Evolutionary conservation across 2,113 vertebrate species (phyloP).

Genomic region (Speoplatyrhinus poulsoni): DNA sequence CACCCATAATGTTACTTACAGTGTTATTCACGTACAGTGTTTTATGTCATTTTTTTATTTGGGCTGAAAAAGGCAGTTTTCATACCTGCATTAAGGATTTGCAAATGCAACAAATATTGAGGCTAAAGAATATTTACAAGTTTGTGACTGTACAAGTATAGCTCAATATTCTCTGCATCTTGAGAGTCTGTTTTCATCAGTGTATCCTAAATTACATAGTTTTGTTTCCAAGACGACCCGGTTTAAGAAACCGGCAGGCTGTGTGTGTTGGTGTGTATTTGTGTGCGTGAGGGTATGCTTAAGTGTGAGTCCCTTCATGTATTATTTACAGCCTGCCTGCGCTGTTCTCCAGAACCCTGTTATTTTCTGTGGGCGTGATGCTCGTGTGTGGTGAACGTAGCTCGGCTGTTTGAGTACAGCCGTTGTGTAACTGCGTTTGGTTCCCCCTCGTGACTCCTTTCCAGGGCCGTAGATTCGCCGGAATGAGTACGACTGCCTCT

Average conservation of each 20-base stretch:
- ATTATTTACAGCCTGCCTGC: constrained; percentile 59
- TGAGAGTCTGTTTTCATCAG: constrained; percentile 7
- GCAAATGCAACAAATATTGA: neutral
- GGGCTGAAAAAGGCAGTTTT: neutral
- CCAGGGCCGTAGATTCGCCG: constrained; percentile 16
- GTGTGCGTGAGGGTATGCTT: constrained; percentile 9
- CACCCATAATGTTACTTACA: no score
- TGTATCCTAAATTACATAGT: constrained; percentile 45
- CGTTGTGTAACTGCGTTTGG: constrained; percentile 50
- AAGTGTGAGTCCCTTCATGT: constrained; percentile 31
- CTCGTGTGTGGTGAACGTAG: constrained; percentile 33
- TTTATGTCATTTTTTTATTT: neutral
- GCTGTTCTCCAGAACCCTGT: constrained; percentile 44
- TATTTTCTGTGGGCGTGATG: constrained; percentile 63
- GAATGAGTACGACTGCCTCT: no score
- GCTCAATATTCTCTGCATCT: constrained; percentile 12
- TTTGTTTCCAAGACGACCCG: constrained; percentile 52
- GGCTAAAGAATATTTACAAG: neutral
- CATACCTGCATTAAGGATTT: neutral
- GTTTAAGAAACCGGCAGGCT: constrained; percentile 26
- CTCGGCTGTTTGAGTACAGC: constrained; percentile 45
- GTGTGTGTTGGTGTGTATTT: neutral
- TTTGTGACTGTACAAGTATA: constrained; percentile 4
- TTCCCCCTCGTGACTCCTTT: constrained; percentile 31
- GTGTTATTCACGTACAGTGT: neutral